Conservation (phyloP, 2,113 vertebrate species). For the Hippopotamus amphibius region DNA sequence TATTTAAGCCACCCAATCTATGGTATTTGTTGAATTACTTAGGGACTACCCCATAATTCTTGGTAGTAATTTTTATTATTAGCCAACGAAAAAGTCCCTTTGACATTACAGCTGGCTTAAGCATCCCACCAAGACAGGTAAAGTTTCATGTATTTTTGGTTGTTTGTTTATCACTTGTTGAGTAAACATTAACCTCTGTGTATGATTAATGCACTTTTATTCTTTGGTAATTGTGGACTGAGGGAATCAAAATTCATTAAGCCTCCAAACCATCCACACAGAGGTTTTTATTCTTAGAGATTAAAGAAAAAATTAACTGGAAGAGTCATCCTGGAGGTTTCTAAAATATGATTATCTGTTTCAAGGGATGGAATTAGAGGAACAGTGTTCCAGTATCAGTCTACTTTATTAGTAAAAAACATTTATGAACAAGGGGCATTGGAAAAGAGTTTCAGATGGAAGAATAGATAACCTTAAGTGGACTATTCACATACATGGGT, state of each 20-base stretch:
- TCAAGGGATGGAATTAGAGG: not conserved
- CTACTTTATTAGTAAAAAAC: not conserved
- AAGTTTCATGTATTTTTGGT: not conserved
- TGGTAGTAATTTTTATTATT: not conserved
- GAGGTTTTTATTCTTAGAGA: not conserved
- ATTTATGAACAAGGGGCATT: not conserved
- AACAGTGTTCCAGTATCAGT: not conserved
- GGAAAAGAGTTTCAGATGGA: not conserved
- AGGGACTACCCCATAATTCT: not conserved
- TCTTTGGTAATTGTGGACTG: not conserved
- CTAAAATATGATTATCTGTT: not conserved
- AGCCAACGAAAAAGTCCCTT: not conserved
- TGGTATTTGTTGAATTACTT: not conserved
- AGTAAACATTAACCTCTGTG: not conserved
- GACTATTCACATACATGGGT: not conserved
- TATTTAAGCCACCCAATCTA: not conserved
- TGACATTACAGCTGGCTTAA: not conserved
- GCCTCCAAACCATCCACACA: not conserved
- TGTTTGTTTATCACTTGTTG: slow-evolving; percentile 1
- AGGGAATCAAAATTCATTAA: slow-evolving; percentile 8
- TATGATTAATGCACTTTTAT: slow-evolving; percentile 15
- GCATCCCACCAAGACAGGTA: not conserved
- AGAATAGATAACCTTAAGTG: not conserved
- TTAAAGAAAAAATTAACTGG: not conserved
- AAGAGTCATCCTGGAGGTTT: not conserved